Percentiles rank a stretch among this genome's conserved stretches.
Evolutionary conservation across 1,140 invertebrate species (phyloP).

Genomic region (Galendromus occidentalis): DNA sequence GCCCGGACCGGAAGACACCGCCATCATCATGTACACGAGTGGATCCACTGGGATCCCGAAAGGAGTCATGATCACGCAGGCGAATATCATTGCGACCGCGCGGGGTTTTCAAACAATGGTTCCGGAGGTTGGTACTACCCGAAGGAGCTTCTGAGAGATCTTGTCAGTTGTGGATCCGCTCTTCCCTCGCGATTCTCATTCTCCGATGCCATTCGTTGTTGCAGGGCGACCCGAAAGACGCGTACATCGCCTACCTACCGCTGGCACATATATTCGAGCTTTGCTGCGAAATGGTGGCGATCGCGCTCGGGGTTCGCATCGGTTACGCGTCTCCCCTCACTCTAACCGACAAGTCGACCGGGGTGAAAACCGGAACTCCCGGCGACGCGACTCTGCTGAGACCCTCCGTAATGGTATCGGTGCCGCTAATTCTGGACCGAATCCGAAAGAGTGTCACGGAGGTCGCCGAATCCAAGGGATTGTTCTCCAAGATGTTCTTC

Average conservation of each 20-base stretch:
- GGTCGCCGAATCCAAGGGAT: constrained; percentile 13
- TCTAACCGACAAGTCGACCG: constrained; percentile 22
- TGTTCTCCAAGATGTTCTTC: constrained; percentile 13
- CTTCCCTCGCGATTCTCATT: constrained; percentile 39
- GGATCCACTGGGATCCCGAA: constrained; percentile 81
- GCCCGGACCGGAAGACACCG: constrained; percentile 39
- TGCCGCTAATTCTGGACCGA: constrained; percentile 21
- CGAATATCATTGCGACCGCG: constrained; percentile 68
- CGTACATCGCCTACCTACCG: constrained; percentile 83
- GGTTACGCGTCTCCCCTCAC: constrained; percentile 24
- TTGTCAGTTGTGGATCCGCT: constrained; percentile 65
- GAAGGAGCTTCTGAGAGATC: constrained; percentile 11
- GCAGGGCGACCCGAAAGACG: constrained; percentile 38
- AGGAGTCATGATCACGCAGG: constrained; percentile 25
- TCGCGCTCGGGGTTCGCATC: constrained; percentile 22
- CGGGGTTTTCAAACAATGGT: constrained; percentile 66
- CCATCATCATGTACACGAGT: constrained; percentile 89
- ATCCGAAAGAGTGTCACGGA: constrained; percentile 20
- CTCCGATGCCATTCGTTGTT: constrained; percentile 14
- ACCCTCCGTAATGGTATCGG: constrained; percentile 24
- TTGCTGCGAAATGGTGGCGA: constrained; percentile 33
- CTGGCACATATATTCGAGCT: constrained; percentile 93
- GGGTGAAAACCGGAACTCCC: constrained; percentile 21
- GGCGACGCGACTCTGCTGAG: constrained; percentile 23
- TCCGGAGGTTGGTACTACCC: constrained; percentile 26